These are phyloP conservation scores for Pseudobourletiella spinata DNA, from an alignment of 1,140 invertebrate species.

Conservation along the genomic window DNA sequence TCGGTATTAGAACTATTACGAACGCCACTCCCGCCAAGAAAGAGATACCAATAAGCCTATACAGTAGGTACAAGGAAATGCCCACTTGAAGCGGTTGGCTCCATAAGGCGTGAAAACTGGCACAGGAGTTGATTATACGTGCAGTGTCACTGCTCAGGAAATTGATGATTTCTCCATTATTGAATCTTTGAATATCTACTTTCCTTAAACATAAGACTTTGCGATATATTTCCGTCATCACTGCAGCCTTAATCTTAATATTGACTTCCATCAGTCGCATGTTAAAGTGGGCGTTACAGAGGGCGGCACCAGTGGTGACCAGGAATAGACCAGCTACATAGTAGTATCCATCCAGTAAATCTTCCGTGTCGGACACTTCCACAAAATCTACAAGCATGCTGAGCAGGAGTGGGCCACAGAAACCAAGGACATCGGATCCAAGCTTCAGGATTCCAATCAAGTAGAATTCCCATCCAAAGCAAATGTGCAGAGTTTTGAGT, in stretches of 20 bases:
- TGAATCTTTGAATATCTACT: constrained; percentile 40
- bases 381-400: constrained; percentile 72
- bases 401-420: constrained; percentile 80
- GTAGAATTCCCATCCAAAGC: constrained; percentile 82
- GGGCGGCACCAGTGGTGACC: constrained; percentile 51
- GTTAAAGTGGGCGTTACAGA: constrained; percentile 80
- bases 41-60: constrained; percentile 77
- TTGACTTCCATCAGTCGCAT: constrained; percentile 75
- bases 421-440: constrained; percentile 67
- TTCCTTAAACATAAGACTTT: constrained; percentile 62
- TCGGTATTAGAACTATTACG: constrained; percentile 78
- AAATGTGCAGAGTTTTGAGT: constrained; percentile 62
- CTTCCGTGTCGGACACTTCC: constrained; percentile 51
- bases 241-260: constrained; percentile 72
- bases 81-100: constrained; percentile 61
- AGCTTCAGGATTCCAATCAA: constrained; percentile 79
- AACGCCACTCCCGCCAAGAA: constrained; percentile 84
- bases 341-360: constrained; percentile 50
- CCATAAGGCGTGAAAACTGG: constrained; percentile 94
- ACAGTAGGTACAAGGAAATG: constrained; percentile 71
- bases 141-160: constrained; percentile 89
- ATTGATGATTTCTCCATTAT: constrained; percentile 83
- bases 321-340: constrained; percentile 65
- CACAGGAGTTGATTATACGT: constrained; percentile 73
- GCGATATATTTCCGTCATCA: constrained; percentile 75